These are phyloP conservation scores for Phorcus lineatus DNA, from an alignment of 2,888 invertebrate genomes.

Conservation along the genomic window DNA sequence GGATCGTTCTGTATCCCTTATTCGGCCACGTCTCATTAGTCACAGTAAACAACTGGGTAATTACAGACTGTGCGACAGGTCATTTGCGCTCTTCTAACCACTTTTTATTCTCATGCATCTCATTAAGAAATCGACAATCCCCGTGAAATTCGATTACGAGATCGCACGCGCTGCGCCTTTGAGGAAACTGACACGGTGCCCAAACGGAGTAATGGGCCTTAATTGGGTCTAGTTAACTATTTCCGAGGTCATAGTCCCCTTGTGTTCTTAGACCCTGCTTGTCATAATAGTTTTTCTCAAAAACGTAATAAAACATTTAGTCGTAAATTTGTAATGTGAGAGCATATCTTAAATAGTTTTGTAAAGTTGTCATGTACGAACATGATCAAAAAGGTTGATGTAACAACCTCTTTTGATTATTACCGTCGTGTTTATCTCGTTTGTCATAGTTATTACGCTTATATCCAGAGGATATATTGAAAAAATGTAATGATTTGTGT, in stretches of 20 bases:
- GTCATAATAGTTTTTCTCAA: not conserved
- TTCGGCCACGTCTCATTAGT: not conserved
- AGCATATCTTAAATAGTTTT: no score
- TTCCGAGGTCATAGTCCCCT: not conserved
- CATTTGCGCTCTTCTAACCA: slow-evolving; percentile 7
- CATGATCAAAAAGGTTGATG: no score
- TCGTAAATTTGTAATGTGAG: no score
- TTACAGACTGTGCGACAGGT: not conserved
- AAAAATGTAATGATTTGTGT: no score
- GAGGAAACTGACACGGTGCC: not conserved
- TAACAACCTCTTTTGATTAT: no score
- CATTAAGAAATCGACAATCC: slow-evolving; percentile 8
- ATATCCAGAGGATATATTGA: no score
- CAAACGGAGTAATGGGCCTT: not conserved
- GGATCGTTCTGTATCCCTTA: not conserved
- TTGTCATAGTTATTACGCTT: no score
- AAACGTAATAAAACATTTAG: no score
- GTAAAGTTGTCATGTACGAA: no score
- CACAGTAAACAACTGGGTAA: not conserved
- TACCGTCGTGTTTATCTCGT: no score
- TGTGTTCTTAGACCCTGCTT: not conserved
- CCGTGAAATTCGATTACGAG: slow-evolving; percentile 11
- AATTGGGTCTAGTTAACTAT: slow-evolving; percentile 2
- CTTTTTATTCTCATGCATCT: slow-evolving; percentile 8
- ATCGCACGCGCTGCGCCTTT: slow-evolving; percentile 13